phyloP scores from a whole-genome alignment of 2,113 vertebrate species.

The Rhegmatorhina hoffmannsi region DNA sequence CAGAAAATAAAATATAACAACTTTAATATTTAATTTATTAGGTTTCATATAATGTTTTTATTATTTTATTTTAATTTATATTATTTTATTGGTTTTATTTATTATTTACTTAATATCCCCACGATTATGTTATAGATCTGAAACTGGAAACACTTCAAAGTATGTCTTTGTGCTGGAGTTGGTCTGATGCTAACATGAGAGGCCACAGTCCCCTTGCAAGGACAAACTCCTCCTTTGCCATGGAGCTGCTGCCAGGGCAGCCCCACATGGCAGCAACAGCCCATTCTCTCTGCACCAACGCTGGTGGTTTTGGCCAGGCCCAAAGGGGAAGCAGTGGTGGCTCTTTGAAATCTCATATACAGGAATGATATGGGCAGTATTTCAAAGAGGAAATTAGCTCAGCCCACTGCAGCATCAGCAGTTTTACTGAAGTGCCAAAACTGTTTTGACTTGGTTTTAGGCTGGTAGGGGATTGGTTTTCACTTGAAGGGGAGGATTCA shows the following conservation, averaged over 20 bases:
- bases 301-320: not conserved
- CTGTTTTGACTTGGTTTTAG: not conserved
- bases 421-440: not conserved
- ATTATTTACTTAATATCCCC: not conserved
- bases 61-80: not conserved
- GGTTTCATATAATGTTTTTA: no score
- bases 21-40: not conserved
- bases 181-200: not conserved
- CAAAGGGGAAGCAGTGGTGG: not conserved
- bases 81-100: not conserved
- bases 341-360: not conserved
- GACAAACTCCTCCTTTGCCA: not conserved
- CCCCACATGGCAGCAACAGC: not conserved
- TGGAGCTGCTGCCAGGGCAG: not conserved
- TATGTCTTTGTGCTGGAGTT: not conserved
- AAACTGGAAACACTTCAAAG: not conserved
- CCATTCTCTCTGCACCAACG: not conserved
- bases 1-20: not conserved
- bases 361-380: not conserved
- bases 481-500: not conserved
- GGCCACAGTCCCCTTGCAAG: not conserved
- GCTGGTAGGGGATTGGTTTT: not conserved
- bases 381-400: not conserved
- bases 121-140: accelerated
- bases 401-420: not conserved